Conservation (phyloP, 2,113 vertebrate genomes). For the Brachyhypopomus occidentalis region DNA sequence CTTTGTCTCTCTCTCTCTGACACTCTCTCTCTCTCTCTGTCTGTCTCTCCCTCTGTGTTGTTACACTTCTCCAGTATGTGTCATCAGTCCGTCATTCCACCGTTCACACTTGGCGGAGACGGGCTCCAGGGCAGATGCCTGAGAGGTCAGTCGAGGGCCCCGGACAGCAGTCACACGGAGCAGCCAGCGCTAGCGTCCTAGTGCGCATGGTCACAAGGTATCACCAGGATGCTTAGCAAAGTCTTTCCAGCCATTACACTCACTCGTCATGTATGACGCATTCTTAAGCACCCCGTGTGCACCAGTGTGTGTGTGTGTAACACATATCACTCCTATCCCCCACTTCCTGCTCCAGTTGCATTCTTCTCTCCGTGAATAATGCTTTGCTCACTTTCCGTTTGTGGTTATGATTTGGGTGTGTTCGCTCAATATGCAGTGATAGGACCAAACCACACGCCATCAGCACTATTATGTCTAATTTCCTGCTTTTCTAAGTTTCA, state of each 20-base stretch:
- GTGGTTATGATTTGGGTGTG: background rate
- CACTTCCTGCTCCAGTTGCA: background rate
- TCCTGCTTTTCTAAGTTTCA: background rate
- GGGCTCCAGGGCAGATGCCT: constrained; percentile 42
- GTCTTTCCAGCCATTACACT: background rate
- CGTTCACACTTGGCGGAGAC: constrained; percentile 13
- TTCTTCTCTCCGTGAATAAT: background rate
- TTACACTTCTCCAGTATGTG: background rate
- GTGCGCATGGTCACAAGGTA: background rate
- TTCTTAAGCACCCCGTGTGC: background rate
- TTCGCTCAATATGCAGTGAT: constrained; percentile 44
- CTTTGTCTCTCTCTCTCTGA: constrained; percentile 12
- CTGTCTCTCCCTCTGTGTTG: background rate
- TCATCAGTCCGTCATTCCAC: constrained; percentile 13
- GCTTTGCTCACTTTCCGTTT: background rate
- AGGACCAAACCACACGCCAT: constrained; percentile 59
- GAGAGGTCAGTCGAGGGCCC: constrained; percentile 32
- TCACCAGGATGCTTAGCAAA: background rate
- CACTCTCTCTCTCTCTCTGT: background rate
- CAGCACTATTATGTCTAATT: constrained; percentile 70
- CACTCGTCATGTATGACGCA: background rate
- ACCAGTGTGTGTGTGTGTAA: too few relatives aligned
- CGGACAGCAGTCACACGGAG: too few relatives aligned
- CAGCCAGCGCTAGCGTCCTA: constrained; percentile 22
- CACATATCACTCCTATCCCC: background rate